phyloP scores from a whole-genome alignment of 2,797 vertebrate genomes.

The Etheostoma perlongum region DNA sequence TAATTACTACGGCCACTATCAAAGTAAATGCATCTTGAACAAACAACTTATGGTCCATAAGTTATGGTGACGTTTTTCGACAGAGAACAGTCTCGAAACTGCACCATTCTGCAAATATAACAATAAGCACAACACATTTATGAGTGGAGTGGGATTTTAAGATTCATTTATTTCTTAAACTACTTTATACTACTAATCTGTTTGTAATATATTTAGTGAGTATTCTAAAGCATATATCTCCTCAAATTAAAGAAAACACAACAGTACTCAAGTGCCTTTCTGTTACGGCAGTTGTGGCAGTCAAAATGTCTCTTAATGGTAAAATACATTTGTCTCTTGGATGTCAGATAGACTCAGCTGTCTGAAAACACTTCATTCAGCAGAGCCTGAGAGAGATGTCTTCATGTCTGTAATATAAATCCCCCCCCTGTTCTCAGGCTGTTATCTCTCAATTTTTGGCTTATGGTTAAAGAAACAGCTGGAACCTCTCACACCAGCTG shows the following conservation, averaged over 20 bases:
- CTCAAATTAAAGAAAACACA: neutral
- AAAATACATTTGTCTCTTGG: conserved; percentile 26
- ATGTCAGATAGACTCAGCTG: conserved; percentile 34
- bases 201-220: neutral
- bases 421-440: conserved; percentile 74
- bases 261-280: neutral
- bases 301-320: conserved; percentile 17
- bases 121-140: conserved; percentile 11
- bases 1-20: too few relatives aligned
- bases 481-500: conserved; percentile 79
- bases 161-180: neutral
- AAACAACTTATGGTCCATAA: too few relatives aligned
- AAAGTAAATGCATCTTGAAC: too few relatives aligned
- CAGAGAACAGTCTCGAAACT: too few relatives aligned
- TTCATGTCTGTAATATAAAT: conserved; percentile 69
- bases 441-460: conserved; percentile 77
- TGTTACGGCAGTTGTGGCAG: neutral
- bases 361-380: conserved; percentile 52
- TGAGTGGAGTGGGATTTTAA: neutral
- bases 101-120: neutral
- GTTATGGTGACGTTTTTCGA: too few relatives aligned
- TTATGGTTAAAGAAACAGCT: conserved; percentile 77
- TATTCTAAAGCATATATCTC: neutral
- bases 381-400: conserved; percentile 58
- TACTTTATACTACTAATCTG: neutral